phyloP scores from a whole-genome alignment of 2,888 invertebrate genomes.

The Nemurella pictetii region DNA sequence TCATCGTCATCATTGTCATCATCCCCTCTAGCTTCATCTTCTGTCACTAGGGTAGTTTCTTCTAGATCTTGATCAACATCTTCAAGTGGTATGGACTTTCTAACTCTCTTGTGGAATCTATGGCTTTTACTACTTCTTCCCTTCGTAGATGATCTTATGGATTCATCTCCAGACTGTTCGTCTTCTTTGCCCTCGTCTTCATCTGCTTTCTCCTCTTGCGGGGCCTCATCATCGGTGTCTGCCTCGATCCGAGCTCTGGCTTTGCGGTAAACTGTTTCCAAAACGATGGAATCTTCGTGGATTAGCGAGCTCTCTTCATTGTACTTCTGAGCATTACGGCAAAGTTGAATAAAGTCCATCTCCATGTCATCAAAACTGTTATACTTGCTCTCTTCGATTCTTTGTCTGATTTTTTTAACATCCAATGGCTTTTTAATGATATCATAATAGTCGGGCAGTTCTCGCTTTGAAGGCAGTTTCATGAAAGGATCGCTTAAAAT shows the following conservation, averaged over 20 bases:
- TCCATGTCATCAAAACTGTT: constrained; percentile 44
- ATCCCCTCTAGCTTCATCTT: background rate
- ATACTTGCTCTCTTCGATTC: constrained; percentile 49
- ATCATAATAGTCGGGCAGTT: constrained; percentile 61
- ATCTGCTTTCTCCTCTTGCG: background rate
- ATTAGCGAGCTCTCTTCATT: constrained; percentile 62
- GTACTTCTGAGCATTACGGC: constrained; percentile 62
- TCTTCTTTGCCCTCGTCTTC: constrained; percentile 30
- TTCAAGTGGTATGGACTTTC: background rate
- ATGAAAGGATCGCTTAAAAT: constrained; percentile 58
- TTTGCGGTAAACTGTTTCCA: constrained; percentile 51
- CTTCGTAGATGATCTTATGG: constrained; percentile 39
- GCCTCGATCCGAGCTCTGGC: constrained; percentile 43
- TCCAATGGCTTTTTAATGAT: constrained; percentile 60
- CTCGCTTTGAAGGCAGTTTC: constrained; percentile 57
- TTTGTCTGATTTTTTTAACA: constrained; percentile 58
- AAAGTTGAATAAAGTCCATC: constrained; percentile 59
- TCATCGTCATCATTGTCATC: background rate
- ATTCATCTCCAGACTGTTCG: constrained; percentile 35
- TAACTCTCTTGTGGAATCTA: constrained; percentile 1
- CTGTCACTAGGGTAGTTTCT: background rate
- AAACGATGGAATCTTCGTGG: constrained; percentile 61
- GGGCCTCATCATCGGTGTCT: constrained; percentile 26
- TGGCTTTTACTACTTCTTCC: constrained; percentile 34
- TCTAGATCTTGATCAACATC: constrained; percentile 1